Evolutionary conservation across 2,888 invertebrate genomes (phyloP), one percentile per base, ranked within the genome.

Genomic region (Meta bourneti): DNA sequence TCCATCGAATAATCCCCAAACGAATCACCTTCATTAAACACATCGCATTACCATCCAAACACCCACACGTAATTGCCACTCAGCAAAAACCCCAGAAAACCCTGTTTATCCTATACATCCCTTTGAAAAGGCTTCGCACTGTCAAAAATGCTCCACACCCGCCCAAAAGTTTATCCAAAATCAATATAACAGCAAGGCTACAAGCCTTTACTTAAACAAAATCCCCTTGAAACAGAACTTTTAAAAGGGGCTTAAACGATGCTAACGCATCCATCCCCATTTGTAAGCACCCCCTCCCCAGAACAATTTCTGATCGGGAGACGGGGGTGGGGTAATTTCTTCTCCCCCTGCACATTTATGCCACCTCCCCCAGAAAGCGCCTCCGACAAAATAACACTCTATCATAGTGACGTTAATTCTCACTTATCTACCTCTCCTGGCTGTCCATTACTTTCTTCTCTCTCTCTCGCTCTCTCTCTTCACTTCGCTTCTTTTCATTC

Each of bases 381-480:
- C 83, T 19, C 90, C 84, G 72, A 79, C 91, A 91, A 91, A 87
- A 91, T 91, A 91, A 91, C 91, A 91, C 91, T 91, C 91, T 82
- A 91, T 91, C 91, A 91, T 82, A 20, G 16, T 91, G 91, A 91
- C 91, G 87, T 91, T 91, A 91, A 91, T 91, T 91, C 91, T 91
- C 91, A 91, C 91, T 91, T 91, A 91, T 91, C 91, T 89, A 77
- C 75, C 81, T 80, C 77, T 89, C 51, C 52, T 49, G 78, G 77
- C 54, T 83, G 84, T 78, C 89, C 89, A 89, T 89, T 89, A 89
- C 83, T 83, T 82, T 74, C 91, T 87, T 88, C 88, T 34, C 54
- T 83, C 87, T 19, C 19, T 80, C 72, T 51, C 79, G 19, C 77
- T 7, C 72, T 74, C 34, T 48, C 78, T n/a, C 52, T 78, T 51